A percentile compares a stretch with the other conserved stretches of the same genome.
These are phyloP conservation scores for Antechinus stuartii DNA, from an alignment of 2,113 vertebrate species.

Conservation along the genomic window DNA sequence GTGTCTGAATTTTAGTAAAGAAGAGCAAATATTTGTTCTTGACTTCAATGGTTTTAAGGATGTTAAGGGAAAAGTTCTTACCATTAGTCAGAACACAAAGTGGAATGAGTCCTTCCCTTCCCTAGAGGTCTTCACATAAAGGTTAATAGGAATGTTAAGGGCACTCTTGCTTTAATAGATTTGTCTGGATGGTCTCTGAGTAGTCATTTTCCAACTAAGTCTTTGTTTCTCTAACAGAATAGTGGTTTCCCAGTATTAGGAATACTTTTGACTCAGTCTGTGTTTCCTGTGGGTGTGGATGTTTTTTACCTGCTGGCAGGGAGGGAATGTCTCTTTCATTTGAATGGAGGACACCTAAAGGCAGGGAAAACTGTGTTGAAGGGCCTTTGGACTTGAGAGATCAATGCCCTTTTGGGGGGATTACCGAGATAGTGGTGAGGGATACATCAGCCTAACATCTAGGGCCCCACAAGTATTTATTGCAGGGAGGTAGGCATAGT, in stretches of 20 bases:
- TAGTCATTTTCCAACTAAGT: background rate
- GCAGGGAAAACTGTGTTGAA: background rate
- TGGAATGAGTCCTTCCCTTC: background rate
- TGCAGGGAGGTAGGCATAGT: conserved; percentile 28
- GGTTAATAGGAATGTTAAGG: background rate
- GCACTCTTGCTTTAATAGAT: background rate
- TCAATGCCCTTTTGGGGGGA: conserved; percentile 20
- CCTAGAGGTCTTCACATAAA: background rate
- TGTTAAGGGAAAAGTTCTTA: background rate
- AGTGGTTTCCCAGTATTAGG: background rate
- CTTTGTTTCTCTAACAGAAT: background rate
- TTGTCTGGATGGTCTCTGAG: background rate
- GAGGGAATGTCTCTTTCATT: background rate
- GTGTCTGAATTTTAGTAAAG: background rate
- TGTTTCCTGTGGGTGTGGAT: background rate
- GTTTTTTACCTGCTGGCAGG: background rate
- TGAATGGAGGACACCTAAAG: background rate
- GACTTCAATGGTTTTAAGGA: background rate
- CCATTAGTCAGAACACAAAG: background rate
- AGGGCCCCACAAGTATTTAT: conserved; percentile 63
- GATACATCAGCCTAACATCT: conserved; percentile 12
- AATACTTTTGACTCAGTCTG: background rate
- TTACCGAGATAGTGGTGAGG: background rate
- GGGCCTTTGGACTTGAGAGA: background rate
- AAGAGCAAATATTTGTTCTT: background rate